Evolutionary conservation across 2,888 invertebrate species (phyloP), one percentile per base, ranked within the genome.

Genomic region (Calliphora vomitoria): DNA sequence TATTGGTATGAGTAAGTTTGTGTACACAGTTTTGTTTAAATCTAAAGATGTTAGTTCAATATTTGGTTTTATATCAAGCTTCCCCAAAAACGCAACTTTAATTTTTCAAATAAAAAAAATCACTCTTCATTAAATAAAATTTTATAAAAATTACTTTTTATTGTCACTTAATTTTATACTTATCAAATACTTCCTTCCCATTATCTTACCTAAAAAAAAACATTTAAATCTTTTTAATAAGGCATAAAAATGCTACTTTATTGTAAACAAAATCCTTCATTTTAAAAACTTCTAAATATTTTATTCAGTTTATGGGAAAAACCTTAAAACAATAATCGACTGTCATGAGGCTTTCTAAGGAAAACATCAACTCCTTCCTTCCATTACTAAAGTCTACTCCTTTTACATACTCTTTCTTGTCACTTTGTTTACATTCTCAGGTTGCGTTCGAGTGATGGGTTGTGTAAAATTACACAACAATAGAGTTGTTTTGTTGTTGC

Each of bases 401-500:
- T 74, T 82, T 86, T 31, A 41, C 25, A 79, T 85, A 68, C 62
- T 66, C 13, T 6, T 62, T 66, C 13, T 6, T 62, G 53, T 64
- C 55, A 76, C 25, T 62, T 76, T 85, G 81, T 81, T 71, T 68
- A 66, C 20, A 66, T 55, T 11, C 38, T 66, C 66, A 66, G 62
- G 60, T 47, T 64, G 35, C 58, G 6, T 76, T 64, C 15, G 13
- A 35, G 38, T 15, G 31, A 41, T 38, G 81, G 13, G 20, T 85
- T 85, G 85, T 66, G 82, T 81, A 83, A 82, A 74, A 72, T 86
- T 83, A 87, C 74, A 85, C 80, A 87, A 85, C 81, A 85, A 68
- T 50, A 84, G 53, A 71, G 25, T 15, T 62, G 25, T 44, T 68
- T 75, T 62, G 44, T 66, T 79, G 64, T 53, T 78, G 53, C 68